Conservation (phyloP, 2,113 vertebrate species). For the Eira barbara region DNA sequence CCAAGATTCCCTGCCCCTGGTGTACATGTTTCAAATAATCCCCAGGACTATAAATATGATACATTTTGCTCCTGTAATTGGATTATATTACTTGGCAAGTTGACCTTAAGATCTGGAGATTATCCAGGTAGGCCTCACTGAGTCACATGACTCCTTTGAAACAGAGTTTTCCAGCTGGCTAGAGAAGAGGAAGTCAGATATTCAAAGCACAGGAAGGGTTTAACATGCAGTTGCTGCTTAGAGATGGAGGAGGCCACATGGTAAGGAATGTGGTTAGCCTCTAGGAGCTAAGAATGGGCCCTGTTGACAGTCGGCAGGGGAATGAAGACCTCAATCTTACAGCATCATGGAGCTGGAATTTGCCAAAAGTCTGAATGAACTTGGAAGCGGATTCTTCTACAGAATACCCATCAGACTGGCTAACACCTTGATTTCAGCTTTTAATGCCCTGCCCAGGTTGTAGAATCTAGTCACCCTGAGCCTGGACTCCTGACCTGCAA, state of each 20-base stretch:
- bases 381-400: neutral
- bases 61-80: neutral
- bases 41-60: neutral
- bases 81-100: neutral
- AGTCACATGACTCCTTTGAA: conserved; percentile 1
- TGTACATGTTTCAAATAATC: neutral
- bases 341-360: neutral
- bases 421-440: neutral
- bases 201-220: neutral
- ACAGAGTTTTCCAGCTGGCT: neutral
- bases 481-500: neutral
- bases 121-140: neutral
- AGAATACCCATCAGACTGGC: neutral
- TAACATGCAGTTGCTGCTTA: neutral
- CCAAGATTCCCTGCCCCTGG: neutral
- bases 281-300: neutral
- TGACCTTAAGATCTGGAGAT: neutral
- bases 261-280: neutral
- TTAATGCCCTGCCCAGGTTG: neutral
- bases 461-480: neutral
- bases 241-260: neutral
- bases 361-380: neutral
- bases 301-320: neutral
- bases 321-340: neutral
- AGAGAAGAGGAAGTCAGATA: neutral